Conservation (phyloP, 2,113 vertebrate species). For the Hyla sarda region DNA sequence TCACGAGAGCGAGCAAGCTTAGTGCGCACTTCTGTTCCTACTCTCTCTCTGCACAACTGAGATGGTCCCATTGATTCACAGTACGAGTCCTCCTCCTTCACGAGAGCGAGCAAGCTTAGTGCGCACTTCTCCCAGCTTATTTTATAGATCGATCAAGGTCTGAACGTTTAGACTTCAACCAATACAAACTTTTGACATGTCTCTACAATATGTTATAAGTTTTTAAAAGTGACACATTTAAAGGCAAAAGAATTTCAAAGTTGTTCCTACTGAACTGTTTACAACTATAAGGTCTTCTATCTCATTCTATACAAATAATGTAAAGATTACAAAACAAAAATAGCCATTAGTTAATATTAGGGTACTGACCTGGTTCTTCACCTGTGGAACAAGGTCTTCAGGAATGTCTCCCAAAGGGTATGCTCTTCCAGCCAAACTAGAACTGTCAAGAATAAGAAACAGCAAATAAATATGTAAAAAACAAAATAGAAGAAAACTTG, state of each 20-base stretch:
- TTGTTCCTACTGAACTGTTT: background rate
- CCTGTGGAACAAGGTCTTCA: constrained; percentile 91
- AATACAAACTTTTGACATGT: too few species aligned
- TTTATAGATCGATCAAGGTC: too few species aligned
- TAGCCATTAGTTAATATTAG: background rate
- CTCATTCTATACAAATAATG: background rate
- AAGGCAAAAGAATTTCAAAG: background rate
- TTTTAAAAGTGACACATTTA: too few species aligned
- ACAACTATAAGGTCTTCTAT: background rate
- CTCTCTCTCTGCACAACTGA: too few species aligned
- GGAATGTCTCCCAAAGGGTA: constrained; percentile 95
- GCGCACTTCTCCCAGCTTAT: too few species aligned
- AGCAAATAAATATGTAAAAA: background rate
- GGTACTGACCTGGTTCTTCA: constrained; percentile 91
- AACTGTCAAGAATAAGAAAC: constrained; percentile 67
- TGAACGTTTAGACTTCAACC: too few species aligned
- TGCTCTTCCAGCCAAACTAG: constrained; percentile 91
- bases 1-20: too few species aligned
- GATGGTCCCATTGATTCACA: too few species aligned
- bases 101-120: too few species aligned
- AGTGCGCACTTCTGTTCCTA: too few species aligned
- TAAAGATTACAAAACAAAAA: background rate
- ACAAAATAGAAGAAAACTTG: background rate
- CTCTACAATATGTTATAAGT: too few species aligned
- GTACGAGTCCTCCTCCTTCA: too few species aligned